Percentiles rank a stretch among this genome's conserved stretches.
Conservation (phyloP, 2,113 vertebrate species). For the Ondatra zibethicus region DNA sequence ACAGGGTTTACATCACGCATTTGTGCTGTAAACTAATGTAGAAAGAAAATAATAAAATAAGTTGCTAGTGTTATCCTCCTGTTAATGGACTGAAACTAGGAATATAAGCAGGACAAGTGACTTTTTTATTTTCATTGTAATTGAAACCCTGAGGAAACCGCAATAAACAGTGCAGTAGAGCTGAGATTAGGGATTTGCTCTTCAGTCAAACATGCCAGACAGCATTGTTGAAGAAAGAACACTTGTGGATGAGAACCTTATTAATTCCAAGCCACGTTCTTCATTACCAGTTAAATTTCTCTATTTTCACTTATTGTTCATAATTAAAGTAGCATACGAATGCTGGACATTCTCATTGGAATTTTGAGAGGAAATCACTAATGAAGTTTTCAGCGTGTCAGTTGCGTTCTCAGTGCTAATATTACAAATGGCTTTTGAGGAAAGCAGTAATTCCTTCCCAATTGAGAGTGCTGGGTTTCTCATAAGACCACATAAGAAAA, state of each 20-base stretch:
- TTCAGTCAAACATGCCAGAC: neutral
- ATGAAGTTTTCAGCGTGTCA: conserved; percentile 27
- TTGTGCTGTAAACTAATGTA: neutral
- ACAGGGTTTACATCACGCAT: neutral
- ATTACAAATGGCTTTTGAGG: neutral
- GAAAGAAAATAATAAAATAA: neutral
- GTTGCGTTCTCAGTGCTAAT: neutral
- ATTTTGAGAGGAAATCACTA: conserved; percentile 30
- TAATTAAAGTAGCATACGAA: conserved; percentile 38
- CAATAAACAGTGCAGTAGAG: neutral
- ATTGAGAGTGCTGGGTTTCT: neutral
- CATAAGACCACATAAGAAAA: neutral
- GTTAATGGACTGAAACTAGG: neutral
- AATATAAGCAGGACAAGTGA: neutral
- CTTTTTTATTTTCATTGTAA: neutral
- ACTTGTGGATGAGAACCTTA: conserved; percentile 19
- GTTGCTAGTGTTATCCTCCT: neutral
- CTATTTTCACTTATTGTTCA: conserved; percentile 52
- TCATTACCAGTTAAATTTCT: conserved; percentile 45
- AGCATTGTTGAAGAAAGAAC: neutral
- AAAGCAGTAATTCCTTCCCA: conserved; percentile 42
- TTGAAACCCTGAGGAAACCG: neutral
- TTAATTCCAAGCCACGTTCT: conserved; percentile 55
- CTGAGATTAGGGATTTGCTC: neutral
- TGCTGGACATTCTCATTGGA: conserved; percentile 42